A percentile compares a stretch with the other conserved stretches of the same genome.
Conservation (phyloP, 2,797 vertebrate genomes). For the Chaunax sp. region DNA sequence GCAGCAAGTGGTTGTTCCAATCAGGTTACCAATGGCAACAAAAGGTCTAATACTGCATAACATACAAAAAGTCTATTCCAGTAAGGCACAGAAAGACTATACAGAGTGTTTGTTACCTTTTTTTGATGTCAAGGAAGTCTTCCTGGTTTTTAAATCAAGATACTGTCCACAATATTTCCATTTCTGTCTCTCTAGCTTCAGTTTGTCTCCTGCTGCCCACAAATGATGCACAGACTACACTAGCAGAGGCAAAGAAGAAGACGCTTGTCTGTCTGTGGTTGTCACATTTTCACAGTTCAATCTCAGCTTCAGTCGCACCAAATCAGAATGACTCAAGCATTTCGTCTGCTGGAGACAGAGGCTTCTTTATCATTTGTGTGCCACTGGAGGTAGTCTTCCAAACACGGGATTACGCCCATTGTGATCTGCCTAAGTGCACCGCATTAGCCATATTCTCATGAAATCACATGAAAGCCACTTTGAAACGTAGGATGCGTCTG, state of each 20-base stretch:
- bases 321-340: conserved; percentile 54
- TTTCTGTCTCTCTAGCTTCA: conserved; percentile 33
- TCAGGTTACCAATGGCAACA: conserved; percentile 72
- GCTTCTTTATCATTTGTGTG: conserved; percentile 51
- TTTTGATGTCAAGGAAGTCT: conserved; percentile 13
- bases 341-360: conserved; percentile 43
- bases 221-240: conserved; percentile 18
- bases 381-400: conserved; percentile 63
- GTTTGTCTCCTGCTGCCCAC: conserved; percentile 51
- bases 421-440: conserved; percentile 69
- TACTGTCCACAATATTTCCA: conserved; percentile 34
- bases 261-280: conserved; percentile 49
- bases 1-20: conserved; percentile 53
- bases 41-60: conserved; percentile 46
- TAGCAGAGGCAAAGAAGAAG: conserved; percentile 31
- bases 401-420: conserved; percentile 69
- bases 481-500: conserved; percentile 68
- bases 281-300: conserved; percentile 59
- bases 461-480: conserved; percentile 74
- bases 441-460: conserved; percentile 69
- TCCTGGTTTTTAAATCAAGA: conserved; percentile 29
- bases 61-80: conserved; percentile 44
- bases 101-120: conserved; percentile 3
- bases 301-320: conserved; percentile 61
- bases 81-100: conserved; percentile 13